Evolutionary conservation across 2,797 vertebrate species (phyloP).

Genomic region (Sebastes dallii): DNA sequence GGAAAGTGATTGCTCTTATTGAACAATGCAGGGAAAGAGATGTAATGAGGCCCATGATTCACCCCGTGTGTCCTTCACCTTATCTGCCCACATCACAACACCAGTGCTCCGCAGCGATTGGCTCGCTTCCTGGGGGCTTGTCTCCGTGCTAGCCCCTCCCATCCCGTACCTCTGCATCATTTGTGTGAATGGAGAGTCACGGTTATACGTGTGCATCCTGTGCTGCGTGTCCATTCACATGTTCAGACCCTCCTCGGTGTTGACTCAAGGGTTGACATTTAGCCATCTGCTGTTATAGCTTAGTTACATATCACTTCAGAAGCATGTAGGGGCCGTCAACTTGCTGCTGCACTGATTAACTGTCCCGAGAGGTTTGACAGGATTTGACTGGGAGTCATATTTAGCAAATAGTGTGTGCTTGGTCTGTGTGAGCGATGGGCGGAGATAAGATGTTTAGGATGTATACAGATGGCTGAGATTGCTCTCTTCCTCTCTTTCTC

Average conservation of each 20-base stretch:
- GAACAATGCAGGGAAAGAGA: background rate
- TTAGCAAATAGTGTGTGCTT: constrained; percentile 24
- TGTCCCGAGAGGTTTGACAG: constrained; percentile 19
- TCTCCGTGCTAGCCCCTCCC: constrained; percentile 53
- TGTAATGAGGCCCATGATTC: constrained; percentile 15
- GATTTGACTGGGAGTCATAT: constrained; percentile 25
- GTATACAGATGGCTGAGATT: constrained; percentile 69
- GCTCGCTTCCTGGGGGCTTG: constrained; percentile 61
- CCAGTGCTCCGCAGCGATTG: constrained; percentile 61
- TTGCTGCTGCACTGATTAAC: constrained; percentile 22
- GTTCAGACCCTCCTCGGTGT: background rate
- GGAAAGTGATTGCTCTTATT: background rate
- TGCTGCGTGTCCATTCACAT: background rate
- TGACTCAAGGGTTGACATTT: constrained; percentile 18
- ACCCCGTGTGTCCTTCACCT: constrained; percentile 62
- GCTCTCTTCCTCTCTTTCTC: constrained; percentile 6
- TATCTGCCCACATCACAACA: constrained; percentile 17
- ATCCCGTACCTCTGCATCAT: constrained; percentile 59
- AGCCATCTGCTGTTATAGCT: background rate
- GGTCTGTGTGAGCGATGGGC: constrained; percentile 26
- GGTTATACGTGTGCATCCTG: background rate
- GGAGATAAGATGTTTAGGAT: constrained; percentile 47
- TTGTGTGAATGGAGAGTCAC: constrained; percentile 63
- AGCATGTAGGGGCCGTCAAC: background rate
- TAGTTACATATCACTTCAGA: background rate